A percentile compares a stretch with the other conserved stretches of the same genome.
phyloP scores from a whole-genome alignment of 2,888 invertebrate species.

The Schizotus pectinicornis region DNA sequence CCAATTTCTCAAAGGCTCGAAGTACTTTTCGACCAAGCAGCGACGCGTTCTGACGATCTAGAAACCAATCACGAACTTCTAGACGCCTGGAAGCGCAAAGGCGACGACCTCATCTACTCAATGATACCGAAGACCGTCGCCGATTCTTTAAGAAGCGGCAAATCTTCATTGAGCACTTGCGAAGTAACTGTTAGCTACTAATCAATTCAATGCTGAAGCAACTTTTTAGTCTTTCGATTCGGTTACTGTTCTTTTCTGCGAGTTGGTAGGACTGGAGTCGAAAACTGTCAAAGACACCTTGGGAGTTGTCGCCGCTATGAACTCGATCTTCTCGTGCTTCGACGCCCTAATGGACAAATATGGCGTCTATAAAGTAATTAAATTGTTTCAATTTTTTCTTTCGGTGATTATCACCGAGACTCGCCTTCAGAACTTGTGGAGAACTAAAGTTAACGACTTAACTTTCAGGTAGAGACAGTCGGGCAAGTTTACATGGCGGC shows the following conservation, averaged over 20 bases:
- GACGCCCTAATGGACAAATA: conserved; percentile 82
- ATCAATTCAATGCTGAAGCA: neutral
- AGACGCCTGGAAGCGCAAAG: conserved; percentile 83
- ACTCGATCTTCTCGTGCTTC: conserved; percentile 81
- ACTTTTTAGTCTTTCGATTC: conserved; percentile 71
- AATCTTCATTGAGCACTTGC: conserved; percentile 77
- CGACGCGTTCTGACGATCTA: conserved; percentile 75
- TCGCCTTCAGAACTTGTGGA: conserved; percentile 4
- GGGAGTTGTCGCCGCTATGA: conserved; percentile 82
- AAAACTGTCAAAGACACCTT: conserved; percentile 66
- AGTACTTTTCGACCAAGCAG: conserved; percentile 80
- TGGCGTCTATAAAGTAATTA: conserved; percentile 81
- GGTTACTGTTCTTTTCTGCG: conserved; percentile 79
- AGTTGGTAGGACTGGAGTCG: conserved; percentile 65
- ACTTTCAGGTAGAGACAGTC: conserved; percentile 82
- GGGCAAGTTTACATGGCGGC: conserved; percentile 90
- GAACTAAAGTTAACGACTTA: neutral
- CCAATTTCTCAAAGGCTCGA: conserved; percentile 64
- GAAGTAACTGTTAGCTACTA: conserved; percentile 61
- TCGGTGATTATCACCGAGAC: too few relatives aligned
- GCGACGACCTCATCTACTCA: conserved; percentile 84
- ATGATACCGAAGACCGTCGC: conserved; percentile 89
- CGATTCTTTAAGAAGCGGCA: conserved; percentile 76
- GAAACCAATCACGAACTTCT: conserved; percentile 76
- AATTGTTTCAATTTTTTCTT: too few relatives aligned